Evolutionary conservation across 2,888 invertebrate species (phyloP).

Genomic region (Dendrolimus houi): DNA sequence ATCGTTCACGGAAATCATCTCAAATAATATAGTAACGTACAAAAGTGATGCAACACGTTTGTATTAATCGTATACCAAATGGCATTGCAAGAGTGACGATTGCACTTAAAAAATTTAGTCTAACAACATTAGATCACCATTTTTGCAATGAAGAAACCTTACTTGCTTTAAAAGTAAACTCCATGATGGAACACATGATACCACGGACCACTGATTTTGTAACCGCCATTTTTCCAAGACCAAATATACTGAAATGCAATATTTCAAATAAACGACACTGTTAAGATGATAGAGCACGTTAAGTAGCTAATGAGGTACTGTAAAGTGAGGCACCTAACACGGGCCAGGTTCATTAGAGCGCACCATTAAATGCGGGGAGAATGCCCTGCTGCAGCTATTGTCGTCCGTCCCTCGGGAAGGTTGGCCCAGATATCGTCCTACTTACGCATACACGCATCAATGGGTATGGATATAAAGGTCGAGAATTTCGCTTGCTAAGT

Average conservation of each 20-base stretch:
- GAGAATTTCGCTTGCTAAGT: slow-evolving; percentile 6
- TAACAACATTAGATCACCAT: background rate
- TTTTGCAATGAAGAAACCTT: slow-evolving; percentile 25
- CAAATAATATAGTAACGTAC: background rate
- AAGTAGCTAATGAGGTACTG: slow-evolving; percentile 47
- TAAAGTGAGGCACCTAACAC: slow-evolving; percentile 39
- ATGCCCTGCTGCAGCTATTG: slow-evolving; percentile 62
- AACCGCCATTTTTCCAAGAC: slow-evolving; percentile 40
- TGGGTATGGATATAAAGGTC: slow-evolving; percentile 8
- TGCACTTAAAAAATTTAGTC: background rate
- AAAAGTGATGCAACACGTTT: slow-evolving; percentile 4
- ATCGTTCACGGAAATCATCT: background rate
- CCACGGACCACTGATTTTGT: slow-evolving; percentile 66
- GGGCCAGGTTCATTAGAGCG: slow-evolving; percentile 64
- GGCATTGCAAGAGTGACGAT: background rate
- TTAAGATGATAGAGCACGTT: slow-evolving; percentile 24
- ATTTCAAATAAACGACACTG: slow-evolving; percentile 12
- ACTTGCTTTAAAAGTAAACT: slow-evolving; percentile 73
- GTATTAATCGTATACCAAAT: background rate
- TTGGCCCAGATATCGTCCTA: slow-evolving; percentile 53
- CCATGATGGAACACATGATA: slow-evolving; percentile 70
- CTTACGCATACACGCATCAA: slow-evolving; percentile 50
- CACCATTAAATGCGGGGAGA: slow-evolving; percentile 62
- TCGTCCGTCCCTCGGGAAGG: slow-evolving; percentile 64
- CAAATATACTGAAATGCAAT: slow-evolving; percentile 15